A percentile compares a stretch with the other conserved stretches of the same genome.
These are phyloP conservation scores for Suncus etruscus DNA, from an alignment of 2,113 vertebrate species.

Conservation along the genomic window DNA sequence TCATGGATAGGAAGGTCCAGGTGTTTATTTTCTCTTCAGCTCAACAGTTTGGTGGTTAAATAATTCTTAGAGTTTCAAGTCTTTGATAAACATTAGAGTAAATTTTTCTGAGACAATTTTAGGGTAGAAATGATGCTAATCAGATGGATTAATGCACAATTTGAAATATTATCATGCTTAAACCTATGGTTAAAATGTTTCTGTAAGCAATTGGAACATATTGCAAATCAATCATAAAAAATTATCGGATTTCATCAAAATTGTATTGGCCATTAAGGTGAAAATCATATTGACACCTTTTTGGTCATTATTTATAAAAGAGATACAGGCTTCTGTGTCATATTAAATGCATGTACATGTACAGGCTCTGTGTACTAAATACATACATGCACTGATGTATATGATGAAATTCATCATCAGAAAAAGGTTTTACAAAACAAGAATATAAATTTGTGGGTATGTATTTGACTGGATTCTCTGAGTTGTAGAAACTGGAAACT, in stretches of 20 bases:
- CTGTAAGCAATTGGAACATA: conserved; percentile 49
- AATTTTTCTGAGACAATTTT: conserved; percentile 59
- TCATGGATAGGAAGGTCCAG: conserved; percentile 22
- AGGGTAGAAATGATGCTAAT: conserved; percentile 33
- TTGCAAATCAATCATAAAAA: conserved; percentile 60
- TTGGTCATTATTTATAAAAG: neutral
- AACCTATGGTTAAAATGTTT: conserved; percentile 56
- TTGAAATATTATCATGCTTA: conserved; percentile 61
- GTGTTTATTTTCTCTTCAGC: conserved; percentile 38
- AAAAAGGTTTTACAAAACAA: conserved; percentile 14
- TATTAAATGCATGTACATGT: neutral
- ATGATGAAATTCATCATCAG: neutral
- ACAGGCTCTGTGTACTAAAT: too few species aligned
- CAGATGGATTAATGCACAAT: conserved; percentile 22
- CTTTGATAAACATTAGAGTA: conserved; percentile 26
- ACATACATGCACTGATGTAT: neutral
- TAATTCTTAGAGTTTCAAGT: conserved; percentile 41
- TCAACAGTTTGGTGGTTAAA: conserved; percentile 34
- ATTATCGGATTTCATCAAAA: conserved; percentile 63
- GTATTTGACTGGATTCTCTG: neutral
- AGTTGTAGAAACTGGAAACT: conserved; percentile 17
- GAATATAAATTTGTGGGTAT: neutral
- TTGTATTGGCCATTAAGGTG: conserved; percentile 1
- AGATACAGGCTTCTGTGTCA: conserved; percentile 5
- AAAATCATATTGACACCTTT: conserved; percentile 21